Evolutionary conservation across 2,113 vertebrate species (phyloP).

Genomic region (Aleadryas rufinucha): DNA sequence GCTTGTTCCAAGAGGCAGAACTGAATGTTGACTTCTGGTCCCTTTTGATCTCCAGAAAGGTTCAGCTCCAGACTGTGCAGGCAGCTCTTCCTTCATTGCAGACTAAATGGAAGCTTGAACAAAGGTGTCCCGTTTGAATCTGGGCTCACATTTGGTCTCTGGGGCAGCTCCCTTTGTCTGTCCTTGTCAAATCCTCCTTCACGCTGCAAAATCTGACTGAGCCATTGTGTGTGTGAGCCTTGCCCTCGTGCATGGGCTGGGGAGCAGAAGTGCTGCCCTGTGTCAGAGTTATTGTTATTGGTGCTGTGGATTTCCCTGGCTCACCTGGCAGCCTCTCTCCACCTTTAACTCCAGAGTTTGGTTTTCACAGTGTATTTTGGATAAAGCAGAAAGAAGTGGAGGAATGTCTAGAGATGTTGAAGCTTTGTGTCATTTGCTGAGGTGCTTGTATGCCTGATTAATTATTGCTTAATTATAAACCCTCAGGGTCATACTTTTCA

Average conservation of each 20-base stretch:
- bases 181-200: background rate
- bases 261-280: background rate
- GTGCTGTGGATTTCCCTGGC: background rate
- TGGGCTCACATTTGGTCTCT: background rate
- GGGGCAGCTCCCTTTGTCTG: background rate
- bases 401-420: conserved; percentile 21
- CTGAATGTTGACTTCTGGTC: background rate
- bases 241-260: background rate
- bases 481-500: conserved; percentile 17
- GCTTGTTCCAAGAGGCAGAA: background rate
- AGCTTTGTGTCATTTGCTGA: conserved; percentile 33
- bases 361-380: conserved; percentile 21
- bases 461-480: conserved; percentile 59
- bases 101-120: background rate
- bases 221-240: background rate
- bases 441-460: conserved; percentile 42
- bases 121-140: background rate
- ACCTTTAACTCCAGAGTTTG: background rate
- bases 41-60: background rate
- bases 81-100: background rate
- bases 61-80: background rate
- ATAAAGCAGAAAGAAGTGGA: conserved; percentile 27
- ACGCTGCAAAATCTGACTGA: background rate
- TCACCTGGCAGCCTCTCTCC: conserved; percentile 19
- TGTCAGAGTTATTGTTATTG: background rate